phyloP scores from a whole-genome alignment of 2,888 invertebrate genomes.

The Hyppa rectilinea region DNA sequence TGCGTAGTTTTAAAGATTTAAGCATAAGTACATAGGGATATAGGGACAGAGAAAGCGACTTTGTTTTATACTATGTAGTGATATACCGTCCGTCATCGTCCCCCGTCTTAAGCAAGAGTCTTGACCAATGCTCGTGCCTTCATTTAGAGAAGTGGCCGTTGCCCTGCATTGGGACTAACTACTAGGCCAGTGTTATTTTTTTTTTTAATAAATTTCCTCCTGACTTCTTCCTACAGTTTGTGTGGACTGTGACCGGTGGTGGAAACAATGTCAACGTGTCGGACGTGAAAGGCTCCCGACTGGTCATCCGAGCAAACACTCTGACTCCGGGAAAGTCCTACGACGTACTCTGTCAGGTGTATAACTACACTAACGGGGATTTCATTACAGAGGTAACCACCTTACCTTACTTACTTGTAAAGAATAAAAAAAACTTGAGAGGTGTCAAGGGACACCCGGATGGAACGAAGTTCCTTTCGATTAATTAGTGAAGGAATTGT shows the following conservation, averaged over 20 bases:
- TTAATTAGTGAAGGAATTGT: too few relatives aligned
- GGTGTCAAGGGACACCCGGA: too few relatives aligned
- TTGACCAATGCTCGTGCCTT: neutral
- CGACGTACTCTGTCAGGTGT: constrained; percentile 71
- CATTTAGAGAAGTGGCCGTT: neutral
- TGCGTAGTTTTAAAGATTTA: too few relatives aligned
- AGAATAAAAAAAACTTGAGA: too few relatives aligned
- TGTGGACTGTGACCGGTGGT: constrained; percentile 72
- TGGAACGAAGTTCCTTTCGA: too few relatives aligned
- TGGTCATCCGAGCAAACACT: constrained; percentile 72
- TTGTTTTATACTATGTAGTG: too few relatives aligned
- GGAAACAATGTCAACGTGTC: constrained; percentile 66
- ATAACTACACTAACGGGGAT: constrained; percentile 67
- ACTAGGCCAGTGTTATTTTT: neutral
- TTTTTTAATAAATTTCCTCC: neutral
- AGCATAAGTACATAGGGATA: too few relatives aligned
- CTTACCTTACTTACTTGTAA: neutral
- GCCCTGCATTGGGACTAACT: neutral
- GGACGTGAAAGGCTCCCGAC: constrained; percentile 67
- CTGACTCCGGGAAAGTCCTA: constrained; percentile 72
- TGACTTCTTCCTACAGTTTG: constrained; percentile 70
- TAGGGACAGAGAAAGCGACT: too few relatives aligned
- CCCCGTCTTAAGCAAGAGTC: neutral
- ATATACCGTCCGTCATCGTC: too few relatives aligned
- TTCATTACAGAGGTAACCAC: constrained; percentile 78